Evolutionary conservation across 2,113 vertebrate species (phyloP), one percentile per base, ranked within the genome.

Genomic region (Collichthys lucidus): DNA sequence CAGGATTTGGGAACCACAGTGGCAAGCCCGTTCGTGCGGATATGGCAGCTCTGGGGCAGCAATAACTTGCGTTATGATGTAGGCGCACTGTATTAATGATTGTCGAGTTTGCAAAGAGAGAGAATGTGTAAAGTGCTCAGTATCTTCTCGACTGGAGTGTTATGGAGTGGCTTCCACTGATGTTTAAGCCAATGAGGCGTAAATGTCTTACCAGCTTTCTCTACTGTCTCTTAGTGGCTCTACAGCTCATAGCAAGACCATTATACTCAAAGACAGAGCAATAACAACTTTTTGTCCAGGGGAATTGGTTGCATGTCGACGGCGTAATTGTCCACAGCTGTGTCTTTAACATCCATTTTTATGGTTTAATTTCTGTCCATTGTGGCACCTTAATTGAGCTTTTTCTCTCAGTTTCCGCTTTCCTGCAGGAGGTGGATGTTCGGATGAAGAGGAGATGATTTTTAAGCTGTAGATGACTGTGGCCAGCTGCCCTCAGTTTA

Each of bases 141-240:
- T 87, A 47, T 85, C 76, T 63, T 80, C 64, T 63, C 66, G 86
- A 80, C 79, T 65, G 65, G 52, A 73, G 20, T 77, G 78, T 87
- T 83, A 89, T 82, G 73, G 73, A 87, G 64, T 11, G 16, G 67
- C 49, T 55, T 55, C 55, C 67, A 5, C 79, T 53, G 86, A 83
- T 87, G 84, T 90, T 77, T 70, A 75, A 83, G 26, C 84, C 88
- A 91, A 88, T 86, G 91, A 88, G 79, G 80, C 67, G 26, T 84
- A 71, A 66, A 79, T 74, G 84, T 87, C 84, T 86, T 68, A n/a
- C 71, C 0, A 22, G 35, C 78, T 50, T 75, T 46, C 24, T 83
- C 68, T 35, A 20, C 66, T 29, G 49, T 86, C 56, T 80, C 69
- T 86, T n/a, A 82, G 77, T 77, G 75, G 55, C 56, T 73, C 69